Evolutionary conservation across 1,140 invertebrate genomes (phyloP).

Genomic region (Frieseomelitta varia): DNA sequence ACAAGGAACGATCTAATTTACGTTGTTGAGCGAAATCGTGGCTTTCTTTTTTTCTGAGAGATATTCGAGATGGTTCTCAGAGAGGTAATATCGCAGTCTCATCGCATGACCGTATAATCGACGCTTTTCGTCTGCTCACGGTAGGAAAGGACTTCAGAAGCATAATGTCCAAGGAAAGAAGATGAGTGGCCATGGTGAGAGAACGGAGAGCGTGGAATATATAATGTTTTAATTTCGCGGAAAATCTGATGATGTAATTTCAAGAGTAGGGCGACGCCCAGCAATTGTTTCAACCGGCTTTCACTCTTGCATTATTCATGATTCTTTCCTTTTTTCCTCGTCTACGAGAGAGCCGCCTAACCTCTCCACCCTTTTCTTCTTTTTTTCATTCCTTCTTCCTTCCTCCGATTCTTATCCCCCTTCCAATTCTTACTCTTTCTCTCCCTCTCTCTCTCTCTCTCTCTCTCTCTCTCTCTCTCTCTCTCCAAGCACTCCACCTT

Average conservation of each 20-base stretch:
- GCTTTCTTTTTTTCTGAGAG: background rate
- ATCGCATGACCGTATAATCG: slow-evolving; percentile 56
- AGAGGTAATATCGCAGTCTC: slow-evolving; percentile 29
- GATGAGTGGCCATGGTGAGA: slow-evolving; percentile 31
- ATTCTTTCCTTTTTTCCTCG: slow-evolving; percentile 56
- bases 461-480: background rate
- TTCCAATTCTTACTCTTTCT: background rate
- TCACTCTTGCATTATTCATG: slow-evolving; percentile 70
- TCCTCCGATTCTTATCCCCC: background rate
- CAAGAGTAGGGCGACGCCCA: slow-evolving; percentile 66
- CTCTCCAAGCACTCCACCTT: background rate
- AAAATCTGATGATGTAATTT: slow-evolving; percentile 73
- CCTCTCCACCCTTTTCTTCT: slow-evolving; percentile 1
- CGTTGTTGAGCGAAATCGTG: background rate
- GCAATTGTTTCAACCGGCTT: slow-evolving; percentile 71
- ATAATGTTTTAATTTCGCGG: slow-evolving; percentile 71
- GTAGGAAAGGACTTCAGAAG: background rate
- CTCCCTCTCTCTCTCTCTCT: too few relatives aligned
- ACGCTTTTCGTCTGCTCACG: slow-evolving; percentile 47
- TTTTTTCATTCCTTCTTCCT: slow-evolving; percentile 13
- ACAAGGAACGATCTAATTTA: background rate
- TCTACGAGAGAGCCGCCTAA: slow-evolving; percentile 46
- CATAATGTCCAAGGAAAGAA: slow-evolving; percentile 32
- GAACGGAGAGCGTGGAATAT: slow-evolving; percentile 51
- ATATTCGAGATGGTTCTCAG: background rate